Conservation (phyloP, 2,113 vertebrate species). For the Monopterus albus region DNA sequence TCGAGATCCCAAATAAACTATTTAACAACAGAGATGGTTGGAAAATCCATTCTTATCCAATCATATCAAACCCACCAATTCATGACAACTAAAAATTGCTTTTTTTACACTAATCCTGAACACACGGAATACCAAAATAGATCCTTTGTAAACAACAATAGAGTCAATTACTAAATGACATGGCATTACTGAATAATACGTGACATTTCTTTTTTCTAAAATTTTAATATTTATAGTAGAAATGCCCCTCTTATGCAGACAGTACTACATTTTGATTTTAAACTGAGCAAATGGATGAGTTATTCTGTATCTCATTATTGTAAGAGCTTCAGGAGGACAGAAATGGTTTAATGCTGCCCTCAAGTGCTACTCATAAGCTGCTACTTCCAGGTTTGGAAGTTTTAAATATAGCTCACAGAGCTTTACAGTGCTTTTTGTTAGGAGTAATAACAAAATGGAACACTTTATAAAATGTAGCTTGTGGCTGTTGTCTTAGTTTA, state of each 20-base stretch:
- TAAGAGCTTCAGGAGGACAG: constrained; percentile 36
- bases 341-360: constrained; percentile 70
- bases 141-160: constrained; percentile 9
- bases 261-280: constrained; percentile 42
- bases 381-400: constrained; percentile 36
- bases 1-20: not conserved
- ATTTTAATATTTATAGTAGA: constrained; percentile 31
- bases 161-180: constrained; percentile 32
- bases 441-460: constrained; percentile 41
- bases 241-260: constrained; percentile 11
- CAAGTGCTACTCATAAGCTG: constrained; percentile 67
- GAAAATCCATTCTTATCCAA: constrained; percentile 38
- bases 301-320: constrained; percentile 46
- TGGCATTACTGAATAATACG: constrained; percentile 8
- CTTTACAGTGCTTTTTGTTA: constrained; percentile 27
- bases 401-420: constrained; percentile 30
- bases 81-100: constrained; percentile 1
- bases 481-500: constrained; percentile 35
- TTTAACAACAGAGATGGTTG: constrained; percentile 17
- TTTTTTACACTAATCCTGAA: constrained; percentile 37
- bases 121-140: constrained; percentile 11
- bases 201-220: constrained; percentile 22
- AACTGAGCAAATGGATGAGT: constrained; percentile 42
- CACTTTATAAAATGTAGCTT: constrained; percentile 20
- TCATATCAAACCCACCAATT: constrained; percentile 9